Evolutionary conservation across 2,888 invertebrate species (phyloP), one percentile per base, ranked within the genome.

Genomic region (Eurytoma adleriae): DNA sequence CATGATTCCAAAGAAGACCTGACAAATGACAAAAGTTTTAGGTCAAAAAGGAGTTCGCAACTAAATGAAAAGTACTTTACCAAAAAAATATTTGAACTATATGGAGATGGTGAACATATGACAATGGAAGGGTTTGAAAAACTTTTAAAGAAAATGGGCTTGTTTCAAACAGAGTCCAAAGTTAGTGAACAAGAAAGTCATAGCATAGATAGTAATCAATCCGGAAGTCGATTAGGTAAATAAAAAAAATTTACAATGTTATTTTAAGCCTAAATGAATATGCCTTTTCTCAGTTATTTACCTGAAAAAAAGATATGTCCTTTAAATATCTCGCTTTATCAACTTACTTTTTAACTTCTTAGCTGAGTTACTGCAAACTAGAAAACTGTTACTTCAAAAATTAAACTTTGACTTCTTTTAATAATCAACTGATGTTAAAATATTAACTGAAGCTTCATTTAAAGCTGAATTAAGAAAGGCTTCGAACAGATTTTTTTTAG

Each of bases 41-140:
- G 88, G 82, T 75, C 71, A 52, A 86, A 86, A 81, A 85, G 87
- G 73, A 85, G 84, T 68, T 79, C 84, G 80, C 86, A 88, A 86
- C 91, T 91, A 7, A 91, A 92, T 67, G 93, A 94, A 0, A 92
- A 92, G 59, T 92, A 93, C 71, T 96, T 94, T 87, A 91, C 95
- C 70, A 93, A 93, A 81, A 93, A 94, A 88, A 92, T 96, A 76
- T 95, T 96, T 88, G 91, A 92, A 61, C 91, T 93, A 86, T 95
- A 94, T 86, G 95, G 95, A 0, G 93, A 95, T 86, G 93, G 93
- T 0, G 92, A 92, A 7, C 93, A 92, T 57, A 92, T 94, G 91
- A 94, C 94, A 13, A 93, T 95, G 91, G 93, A 93, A 4, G 95
- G 94, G n/a, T 96, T 96, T 85, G 94, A 94, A 83, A 93, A 91